Conservation (phyloP, 2,888 invertebrate genomes). For the Dorcus hopei region DNA sequence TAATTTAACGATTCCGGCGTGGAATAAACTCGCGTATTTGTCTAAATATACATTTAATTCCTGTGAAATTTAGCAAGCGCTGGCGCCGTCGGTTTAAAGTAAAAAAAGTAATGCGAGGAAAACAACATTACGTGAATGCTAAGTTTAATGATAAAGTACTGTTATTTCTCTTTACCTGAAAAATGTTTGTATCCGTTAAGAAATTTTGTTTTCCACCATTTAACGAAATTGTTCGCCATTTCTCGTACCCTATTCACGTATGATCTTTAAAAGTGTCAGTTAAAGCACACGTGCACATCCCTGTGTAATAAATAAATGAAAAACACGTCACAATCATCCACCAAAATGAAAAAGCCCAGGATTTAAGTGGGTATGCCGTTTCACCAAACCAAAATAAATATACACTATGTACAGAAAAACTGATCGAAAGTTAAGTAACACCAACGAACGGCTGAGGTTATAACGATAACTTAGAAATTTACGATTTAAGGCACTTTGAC, state of each 20-base stretch:
- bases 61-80: not conserved
- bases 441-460: not conserved
- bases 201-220: constrained; percentile 75
- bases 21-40: not conserved
- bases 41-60: constrained; percentile 1
- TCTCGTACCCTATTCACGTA: constrained; percentile 25
- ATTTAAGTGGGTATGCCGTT: no score
- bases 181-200: constrained; percentile 72
- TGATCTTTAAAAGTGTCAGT: not conserved
- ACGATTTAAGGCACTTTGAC: constrained; percentile 16
- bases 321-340: not conserved
- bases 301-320: constrained; percentile 2
- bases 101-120: not conserved
- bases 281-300: constrained; percentile 5
- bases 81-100: not conserved
- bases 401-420: no score
- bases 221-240: constrained; percentile 73
- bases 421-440: no score
- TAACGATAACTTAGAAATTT: not conserved
- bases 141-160: not conserved
- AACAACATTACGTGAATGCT: not conserved
- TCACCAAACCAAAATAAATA: no score
- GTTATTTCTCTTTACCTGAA: constrained; percentile 55
- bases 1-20: no score
- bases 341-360: not conserved